Base-by-base conservation (phyloP, 2,113 vertebrate species). In the Caretta caretta region DNA sequence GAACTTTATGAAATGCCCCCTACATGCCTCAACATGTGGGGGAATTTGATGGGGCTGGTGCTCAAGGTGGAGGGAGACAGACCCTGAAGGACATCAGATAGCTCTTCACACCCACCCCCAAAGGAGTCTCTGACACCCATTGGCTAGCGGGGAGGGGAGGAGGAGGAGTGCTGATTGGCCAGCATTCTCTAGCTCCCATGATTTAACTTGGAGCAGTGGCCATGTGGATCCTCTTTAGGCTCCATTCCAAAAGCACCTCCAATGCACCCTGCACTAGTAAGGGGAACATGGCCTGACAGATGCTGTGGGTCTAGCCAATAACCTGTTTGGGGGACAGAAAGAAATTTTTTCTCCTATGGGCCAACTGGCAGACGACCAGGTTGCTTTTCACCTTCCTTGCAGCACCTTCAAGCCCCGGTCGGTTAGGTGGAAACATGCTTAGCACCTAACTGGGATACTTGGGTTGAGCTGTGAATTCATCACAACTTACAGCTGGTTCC, bases 31-130 rank as follows among this genome's bases (percentile, higher is more conserved):
- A 20, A 19, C 8, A 59, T 5, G 25, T 59, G 57, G 35, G 17
- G 65, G 14, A n/a, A 8, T 35, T 69, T 19, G 65, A 69, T 69
- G 35, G 35, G 35, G 17, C 35, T 69, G 31, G 8, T 9, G 35
- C 35, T 5, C 35, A 69, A 69, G 35, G 62, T 42, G 35, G 6
- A 65, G 14, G 27, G 27, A 57, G 10, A 29, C 25, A 29, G 57
- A 29, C 27, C 11, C 12, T 59, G 27, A 65, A 16, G 31, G 35
- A 65, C 35, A n/a, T 65, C 16, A n/a, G 31, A 17, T n/a, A 65
- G 62, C 35, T n/a, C 65, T 20, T 3, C 8, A 1, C 14, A 7
- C 65, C 17, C 1, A 3, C 35, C 35, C 16, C 35, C 31, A 3
- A 3, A 35, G 65, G 35, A n/a, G 16, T 19, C 62, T n/a, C 62